A percentile compares a stretch with the other conserved stretches of the same genome.
Evolutionary conservation across 2,113 vertebrate genomes (phyloP).

Genomic region (Zapus hudsonius): DNA sequence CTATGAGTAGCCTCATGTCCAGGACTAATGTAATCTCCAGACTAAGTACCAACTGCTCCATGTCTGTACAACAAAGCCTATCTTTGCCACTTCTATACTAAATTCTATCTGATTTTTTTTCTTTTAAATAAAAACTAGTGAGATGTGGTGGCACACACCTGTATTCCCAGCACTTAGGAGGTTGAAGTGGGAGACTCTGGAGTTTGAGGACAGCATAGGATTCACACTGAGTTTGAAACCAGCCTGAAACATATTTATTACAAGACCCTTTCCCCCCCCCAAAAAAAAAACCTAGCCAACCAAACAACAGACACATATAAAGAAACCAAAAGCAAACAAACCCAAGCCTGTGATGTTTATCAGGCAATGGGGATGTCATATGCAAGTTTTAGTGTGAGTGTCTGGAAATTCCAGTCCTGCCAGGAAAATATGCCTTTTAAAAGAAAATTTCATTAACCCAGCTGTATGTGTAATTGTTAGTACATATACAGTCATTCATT

Average conservation of each 20-base stretch:
- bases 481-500: background rate
- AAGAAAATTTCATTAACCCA: background rate
- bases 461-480: background rate
- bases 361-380: background rate
- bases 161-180: too few relatives aligned
- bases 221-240: too few relatives aligned
- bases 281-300: too few relatives aligned
- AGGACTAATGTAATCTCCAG: background rate
- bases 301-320: too few relatives aligned
- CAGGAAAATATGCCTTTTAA: background rate
- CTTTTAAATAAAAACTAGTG: too few relatives aligned
- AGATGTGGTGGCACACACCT: too few relatives aligned
- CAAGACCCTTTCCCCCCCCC: too few relatives aligned
- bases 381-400: background rate
- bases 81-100: background rate
- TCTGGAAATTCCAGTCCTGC: background rate
- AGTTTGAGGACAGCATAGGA: too few relatives aligned
- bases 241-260: too few relatives aligned
- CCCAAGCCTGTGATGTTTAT: background rate
- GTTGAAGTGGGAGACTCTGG: too few relatives aligned
- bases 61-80: background rate
- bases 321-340: background rate
- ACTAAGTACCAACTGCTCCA: background rate
- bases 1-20: background rate
- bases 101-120: background rate